Base-by-base conservation (phyloP, 2,113 vertebrate genomes). In the Daboia siamensis region DNA sequence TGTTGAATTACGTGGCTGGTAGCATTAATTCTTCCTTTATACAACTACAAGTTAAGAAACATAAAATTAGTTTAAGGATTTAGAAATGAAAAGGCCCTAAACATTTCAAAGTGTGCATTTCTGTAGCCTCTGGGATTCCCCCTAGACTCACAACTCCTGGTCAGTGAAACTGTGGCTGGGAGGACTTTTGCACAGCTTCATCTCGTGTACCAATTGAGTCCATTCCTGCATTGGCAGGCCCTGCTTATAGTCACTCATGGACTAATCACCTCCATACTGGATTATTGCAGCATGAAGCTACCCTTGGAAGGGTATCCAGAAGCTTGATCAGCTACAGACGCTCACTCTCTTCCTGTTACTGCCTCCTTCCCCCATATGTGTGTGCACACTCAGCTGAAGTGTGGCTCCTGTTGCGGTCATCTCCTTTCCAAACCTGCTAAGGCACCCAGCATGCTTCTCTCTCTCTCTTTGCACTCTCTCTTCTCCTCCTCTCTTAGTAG, bases 1-100 rank as follows among this genome's bases (percentile, higher is more conserved):
- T 99, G 99, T 94, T 99, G 99, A 96, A 99, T 99, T 95, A 99
- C 98, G 44, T 99, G 99, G 96, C 99, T 99, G 87, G 99, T 99
- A 91, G 99, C 99, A 96, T 99, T 99, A 96, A 99, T 99, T 97
- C 99, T 98, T 93, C 99, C 99, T 97, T 99, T 99, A 96, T 99
- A 99, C 2, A 99, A 95, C 99, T 99, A 94, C 85, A 95, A 97
- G 56, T 52, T 26, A 93, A 94, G 12, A 87, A 91, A 95, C 90
- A 57, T 39, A 20, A 46, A 93, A 80, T 80, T 90, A 57, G 86
- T 94, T 54, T 90, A 23, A 93, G 92, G 3, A 89, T 89, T 74
- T 56, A 91, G 15, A 96, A 95, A 90, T 57, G 91, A 95, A 29
- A 29, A 90, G 89, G 20, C 39, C 91, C 93, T 29, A 91, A 39